Evolutionary conservation across 2,113 vertebrate species (phyloP).

Genomic region (Bombycilla garrulus): DNA sequence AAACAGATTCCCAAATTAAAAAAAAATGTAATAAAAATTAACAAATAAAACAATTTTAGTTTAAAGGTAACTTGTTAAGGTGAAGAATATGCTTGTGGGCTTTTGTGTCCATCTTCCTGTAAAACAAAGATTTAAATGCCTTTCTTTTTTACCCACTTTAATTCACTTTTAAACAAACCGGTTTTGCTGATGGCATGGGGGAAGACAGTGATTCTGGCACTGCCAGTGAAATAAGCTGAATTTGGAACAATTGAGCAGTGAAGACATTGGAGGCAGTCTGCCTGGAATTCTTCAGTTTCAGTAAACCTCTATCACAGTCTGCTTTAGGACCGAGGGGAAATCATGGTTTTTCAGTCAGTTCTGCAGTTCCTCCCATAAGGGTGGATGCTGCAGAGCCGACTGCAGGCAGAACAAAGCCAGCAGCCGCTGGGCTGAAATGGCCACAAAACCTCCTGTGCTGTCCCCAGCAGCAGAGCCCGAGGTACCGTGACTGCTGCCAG

Average conservation of each 20-base stretch:
- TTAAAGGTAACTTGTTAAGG: not conserved
- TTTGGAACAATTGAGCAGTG: not conserved
- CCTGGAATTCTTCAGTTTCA: not conserved
- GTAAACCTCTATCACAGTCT: not conserved
- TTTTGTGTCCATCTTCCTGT: not conserved
- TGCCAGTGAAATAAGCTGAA: not conserved
- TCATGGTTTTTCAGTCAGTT: not conserved
- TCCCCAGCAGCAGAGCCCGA: not conserved
- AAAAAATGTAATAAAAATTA: too few species aligned
- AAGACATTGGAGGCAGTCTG: not conserved
- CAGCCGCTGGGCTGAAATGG: not conserved
- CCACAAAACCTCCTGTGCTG: not conserved
- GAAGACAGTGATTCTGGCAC: not conserved
- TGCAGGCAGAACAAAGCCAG: not conserved
- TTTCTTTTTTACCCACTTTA: not conserved
- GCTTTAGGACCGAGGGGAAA: not conserved
- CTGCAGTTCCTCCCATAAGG: not conserved
- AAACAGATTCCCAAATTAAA: not conserved
- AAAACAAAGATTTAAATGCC: not conserved
- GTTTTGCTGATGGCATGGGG: not conserved
- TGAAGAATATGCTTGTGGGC: not conserved
- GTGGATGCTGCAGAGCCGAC: not conserved
- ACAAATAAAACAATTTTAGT: not conserved
- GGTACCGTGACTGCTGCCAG: not conserved
- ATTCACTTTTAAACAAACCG: not conserved